Evolutionary conservation across 1,140 invertebrate genomes (phyloP).

Genomic region (Olivierus martensii): DNA sequence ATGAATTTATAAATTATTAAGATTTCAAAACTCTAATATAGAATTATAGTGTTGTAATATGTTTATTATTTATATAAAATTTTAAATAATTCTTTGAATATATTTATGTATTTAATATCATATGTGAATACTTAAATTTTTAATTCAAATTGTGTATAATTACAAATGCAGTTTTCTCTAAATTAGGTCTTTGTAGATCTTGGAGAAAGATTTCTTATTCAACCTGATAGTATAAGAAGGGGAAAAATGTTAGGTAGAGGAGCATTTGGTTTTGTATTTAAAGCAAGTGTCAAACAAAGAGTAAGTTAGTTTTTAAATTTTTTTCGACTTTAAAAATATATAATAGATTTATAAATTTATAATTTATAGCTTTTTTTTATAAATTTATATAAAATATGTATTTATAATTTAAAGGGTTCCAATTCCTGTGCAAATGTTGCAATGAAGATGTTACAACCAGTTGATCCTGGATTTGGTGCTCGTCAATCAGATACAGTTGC

Average conservation of each 20-base stretch:
- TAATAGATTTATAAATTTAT: background rate
- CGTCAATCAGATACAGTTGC: constrained; percentile 56
- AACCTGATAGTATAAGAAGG: constrained; percentile 58
- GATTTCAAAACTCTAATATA: too few species aligned
- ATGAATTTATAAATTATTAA: too few species aligned
- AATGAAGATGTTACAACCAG: constrained; percentile 89
- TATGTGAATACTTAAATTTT: background rate
- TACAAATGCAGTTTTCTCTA: background rate
- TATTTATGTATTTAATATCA: too few species aligned
- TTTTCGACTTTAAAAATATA: background rate
- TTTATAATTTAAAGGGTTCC: constrained; percentile 16
- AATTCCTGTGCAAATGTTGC: constrained; percentile 55
- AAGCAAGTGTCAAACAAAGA: constrained; percentile 48
- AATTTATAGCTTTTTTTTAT: background rate
- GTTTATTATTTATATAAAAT: too few species aligned
- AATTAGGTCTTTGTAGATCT: constrained; percentile 72
- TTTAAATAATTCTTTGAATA: too few species aligned
- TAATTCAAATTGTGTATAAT: background rate
- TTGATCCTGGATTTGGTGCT: constrained; percentile 66
- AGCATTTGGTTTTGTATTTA: constrained; percentile 94
- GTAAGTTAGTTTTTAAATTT: constrained; percentile 11
- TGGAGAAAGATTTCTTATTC: constrained; percentile 58
- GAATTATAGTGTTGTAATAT: too few species aligned
- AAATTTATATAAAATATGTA: background rate
- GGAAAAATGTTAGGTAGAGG: constrained; percentile 79